Percentiles rank a stretch among this genome's conserved stretches.
phyloP scores from a whole-genome alignment of 2,888 invertebrate species.

The Drosophila picticornis region DNA sequence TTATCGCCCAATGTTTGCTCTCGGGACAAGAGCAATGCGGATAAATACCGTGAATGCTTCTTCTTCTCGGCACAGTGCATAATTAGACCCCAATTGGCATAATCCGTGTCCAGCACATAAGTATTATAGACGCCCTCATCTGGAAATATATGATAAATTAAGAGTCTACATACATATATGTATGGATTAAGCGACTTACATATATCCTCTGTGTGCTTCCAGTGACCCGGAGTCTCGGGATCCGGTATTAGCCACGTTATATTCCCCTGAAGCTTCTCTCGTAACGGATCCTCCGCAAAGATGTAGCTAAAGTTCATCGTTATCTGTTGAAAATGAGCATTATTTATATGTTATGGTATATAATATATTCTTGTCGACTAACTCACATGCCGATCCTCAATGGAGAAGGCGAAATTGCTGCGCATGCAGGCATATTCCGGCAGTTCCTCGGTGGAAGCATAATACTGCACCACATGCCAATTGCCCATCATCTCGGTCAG shows the following conservation, averaged over 20 bases:
- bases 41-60: conserved; percentile 91
- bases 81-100: conserved; percentile 92
- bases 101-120: conserved; percentile 93
- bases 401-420: conserved; percentile 86
- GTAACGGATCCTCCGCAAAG: conserved; percentile 93
- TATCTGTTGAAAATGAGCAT: conserved; percentile 86
- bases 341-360: not conserved
- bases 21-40: conserved; percentile 92
- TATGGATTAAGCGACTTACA: conserved; percentile 87
- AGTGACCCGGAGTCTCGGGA: conserved; percentile 91
- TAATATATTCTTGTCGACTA: not conserved
- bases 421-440: conserved; percentile 94
- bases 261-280: conserved; percentile 92
- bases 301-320: conserved; percentile 96
- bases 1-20: conserved; percentile 87
- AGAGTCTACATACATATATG: not conserved
- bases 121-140: conserved; percentile 96
- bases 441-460: conserved; percentile 94
- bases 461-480: conserved; percentile 95
- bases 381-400: conserved; percentile 84
- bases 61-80: conserved; percentile 95
- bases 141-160: conserved; percentile 76
- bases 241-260: conserved; percentile 94
- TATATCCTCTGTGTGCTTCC: conserved; percentile 94
- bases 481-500: conserved; percentile 91